Conservation (phyloP, 2,113 vertebrate genomes). For the Dasyornis broadbenti region DNA sequence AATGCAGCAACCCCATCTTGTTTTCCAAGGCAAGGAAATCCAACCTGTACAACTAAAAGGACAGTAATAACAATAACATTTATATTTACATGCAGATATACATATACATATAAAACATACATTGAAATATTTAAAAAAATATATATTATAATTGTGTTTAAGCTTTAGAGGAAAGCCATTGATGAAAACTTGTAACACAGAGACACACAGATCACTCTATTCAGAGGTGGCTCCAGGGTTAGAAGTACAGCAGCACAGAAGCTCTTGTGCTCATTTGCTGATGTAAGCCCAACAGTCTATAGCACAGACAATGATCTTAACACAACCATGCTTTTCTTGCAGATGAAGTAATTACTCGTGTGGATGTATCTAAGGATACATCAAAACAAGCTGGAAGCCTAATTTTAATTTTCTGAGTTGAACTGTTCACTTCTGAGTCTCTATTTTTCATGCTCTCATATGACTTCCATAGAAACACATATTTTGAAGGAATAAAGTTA, state of each 20-base stretch:
- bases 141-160: not conserved
- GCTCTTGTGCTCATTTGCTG: not conserved
- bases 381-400: not conserved
- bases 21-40: constrained; percentile 87
- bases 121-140: not conserved
- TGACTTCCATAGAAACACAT: not conserved
- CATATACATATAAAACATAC: not conserved
- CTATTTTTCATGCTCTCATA: not conserved
- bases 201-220: not conserved
- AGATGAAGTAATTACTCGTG: not conserved
- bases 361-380: not conserved
- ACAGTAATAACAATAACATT: not conserved
- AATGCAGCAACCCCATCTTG: constrained; percentile 89
- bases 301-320: not conserved
- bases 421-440: not conserved
- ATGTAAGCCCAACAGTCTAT: not conserved
- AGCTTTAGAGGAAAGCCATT: not conserved
- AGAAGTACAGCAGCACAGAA: not conserved
- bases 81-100: not conserved
- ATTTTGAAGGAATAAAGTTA: not conserved
- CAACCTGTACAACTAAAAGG: constrained; percentile 82
- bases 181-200: not conserved
- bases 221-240: not conserved
- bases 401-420: not conserved
- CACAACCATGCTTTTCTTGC: not conserved